Conservation (phyloP, 2,113 vertebrate genomes). For the Ailuropoda melanoleuca region DNA sequence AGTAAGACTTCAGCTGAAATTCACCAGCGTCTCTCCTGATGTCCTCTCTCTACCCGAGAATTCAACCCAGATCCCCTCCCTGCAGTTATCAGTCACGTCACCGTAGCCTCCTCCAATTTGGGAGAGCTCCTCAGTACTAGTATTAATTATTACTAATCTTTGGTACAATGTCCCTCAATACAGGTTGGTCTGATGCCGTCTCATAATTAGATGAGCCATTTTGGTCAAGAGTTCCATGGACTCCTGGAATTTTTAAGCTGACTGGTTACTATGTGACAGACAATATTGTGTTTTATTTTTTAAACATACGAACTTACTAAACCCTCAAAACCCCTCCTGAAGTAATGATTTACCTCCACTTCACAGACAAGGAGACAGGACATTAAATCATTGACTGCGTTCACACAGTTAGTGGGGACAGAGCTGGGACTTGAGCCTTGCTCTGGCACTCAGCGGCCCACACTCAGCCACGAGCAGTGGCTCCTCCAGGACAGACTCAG, state of each 20-base stretch:
- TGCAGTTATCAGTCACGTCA: no score
- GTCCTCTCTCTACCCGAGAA: background rate
- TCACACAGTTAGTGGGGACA: background rate
- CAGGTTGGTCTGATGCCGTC: background rate
- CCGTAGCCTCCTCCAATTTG: background rate
- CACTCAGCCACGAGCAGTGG: rapidly evolving
- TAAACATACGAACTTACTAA: background rate
- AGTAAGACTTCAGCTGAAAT: background rate
- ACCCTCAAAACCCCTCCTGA: background rate
- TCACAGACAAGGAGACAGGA: background rate
- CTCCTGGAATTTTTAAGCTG: background rate
- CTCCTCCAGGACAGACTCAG: no score
- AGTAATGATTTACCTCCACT: background rate
- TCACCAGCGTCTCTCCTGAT: no score
- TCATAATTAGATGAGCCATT: background rate
- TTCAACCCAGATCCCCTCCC: background rate
- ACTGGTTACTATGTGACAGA: background rate
- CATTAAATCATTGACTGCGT: background rate
- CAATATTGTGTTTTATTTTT: background rate
- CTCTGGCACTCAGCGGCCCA: no score
- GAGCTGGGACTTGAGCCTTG: no score
- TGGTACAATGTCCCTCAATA: background rate
- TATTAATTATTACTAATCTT: background rate
- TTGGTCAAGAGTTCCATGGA: background rate
- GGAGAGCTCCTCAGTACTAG: no score